Conservation (phyloP, 2,113 vertebrate species). For the Hippocampus guttulatus region DNA sequence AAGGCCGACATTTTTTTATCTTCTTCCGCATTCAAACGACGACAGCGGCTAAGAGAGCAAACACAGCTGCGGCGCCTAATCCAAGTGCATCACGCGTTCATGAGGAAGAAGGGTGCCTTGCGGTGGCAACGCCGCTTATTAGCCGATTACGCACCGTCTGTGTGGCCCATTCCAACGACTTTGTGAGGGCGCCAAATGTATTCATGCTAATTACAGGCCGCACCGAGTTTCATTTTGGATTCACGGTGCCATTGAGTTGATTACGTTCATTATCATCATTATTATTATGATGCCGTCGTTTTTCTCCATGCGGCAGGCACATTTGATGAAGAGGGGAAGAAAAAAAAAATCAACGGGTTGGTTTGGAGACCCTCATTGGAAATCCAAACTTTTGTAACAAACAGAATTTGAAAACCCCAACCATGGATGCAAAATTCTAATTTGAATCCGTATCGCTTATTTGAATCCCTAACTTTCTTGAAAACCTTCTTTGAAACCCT, state of each 20-base stretch:
- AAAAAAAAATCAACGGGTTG: too few relatives aligned
- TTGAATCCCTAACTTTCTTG: not conserved
- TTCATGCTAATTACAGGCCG: constrained; percentile 39
- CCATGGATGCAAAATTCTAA: too few relatives aligned
- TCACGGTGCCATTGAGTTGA: not conserved
- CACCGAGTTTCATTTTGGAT: not conserved
- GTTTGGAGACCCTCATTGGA: not conserved
- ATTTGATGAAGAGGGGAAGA: not conserved
- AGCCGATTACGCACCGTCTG: not conserved
- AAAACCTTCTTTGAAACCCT: not conserved
- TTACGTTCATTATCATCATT: not conserved
- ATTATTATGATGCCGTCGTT: not conserved
- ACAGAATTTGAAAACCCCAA: too few relatives aligned
- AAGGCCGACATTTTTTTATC: not conserved
- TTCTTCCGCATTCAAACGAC: not conserved
- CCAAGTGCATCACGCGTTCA: constrained; percentile 26
- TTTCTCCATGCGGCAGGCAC: not conserved
- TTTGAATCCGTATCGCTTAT: too few relatives aligned
- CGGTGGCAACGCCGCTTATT: constrained; percentile 9
- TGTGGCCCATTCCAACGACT: not conserved
- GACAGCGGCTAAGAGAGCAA: constrained; percentile 3
- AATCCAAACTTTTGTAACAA: not conserved
- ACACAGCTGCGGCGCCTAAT: constrained; percentile 46
- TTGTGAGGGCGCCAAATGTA: constrained; percentile 1
- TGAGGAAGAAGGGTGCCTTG: constrained; percentile 31